Conservation (phyloP, 2,888 invertebrate species). For the Ormyrus rosae region DNA sequence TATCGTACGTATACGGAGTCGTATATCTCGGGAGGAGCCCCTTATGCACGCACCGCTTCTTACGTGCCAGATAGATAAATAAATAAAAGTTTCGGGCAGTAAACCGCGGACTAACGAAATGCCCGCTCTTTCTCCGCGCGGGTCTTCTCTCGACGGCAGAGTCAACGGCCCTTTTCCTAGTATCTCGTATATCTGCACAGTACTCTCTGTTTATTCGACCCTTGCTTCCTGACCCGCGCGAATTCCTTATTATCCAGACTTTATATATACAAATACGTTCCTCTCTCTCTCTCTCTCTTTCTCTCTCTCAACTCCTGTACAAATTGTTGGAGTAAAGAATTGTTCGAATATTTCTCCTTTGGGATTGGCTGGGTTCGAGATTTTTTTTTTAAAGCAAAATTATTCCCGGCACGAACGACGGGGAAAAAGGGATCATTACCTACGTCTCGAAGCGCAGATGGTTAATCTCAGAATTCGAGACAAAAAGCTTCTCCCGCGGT, state of each 20-base stretch:
- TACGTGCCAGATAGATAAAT: constrained; percentile 57
- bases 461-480: constrained; percentile 15
- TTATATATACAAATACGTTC: neutral
- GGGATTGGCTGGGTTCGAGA: too few relatives aligned
- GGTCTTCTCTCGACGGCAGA: neutral
- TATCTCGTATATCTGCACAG: too few relatives aligned
- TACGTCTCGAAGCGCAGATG: neutral
- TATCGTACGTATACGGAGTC: constrained; percentile 11
- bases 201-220: constrained; percentile 4
- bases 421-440: neutral
- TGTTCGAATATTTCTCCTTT: too few relatives aligned
- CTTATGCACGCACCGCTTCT: constrained; percentile 4
- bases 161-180: neutral
- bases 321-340: too few relatives aligned
- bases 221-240: constrained; percentile 6
- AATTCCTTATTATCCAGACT: constrained; percentile 13
- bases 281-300: too few relatives aligned
- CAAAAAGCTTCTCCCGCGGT: constrained; percentile 19
- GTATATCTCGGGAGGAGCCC: too few relatives aligned
- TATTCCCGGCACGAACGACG: neutral
- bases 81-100: constrained; percentile 60
- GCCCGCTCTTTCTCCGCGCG: too few relatives aligned
- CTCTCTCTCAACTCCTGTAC: neutral
- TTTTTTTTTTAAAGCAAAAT: too few relatives aligned
- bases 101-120: constrained; percentile 38